Evolutionary conservation across 2,797 vertebrate species (phyloP), one percentile per base, ranked within the genome.

Genomic region (Denticeps clupeoides): DNA sequence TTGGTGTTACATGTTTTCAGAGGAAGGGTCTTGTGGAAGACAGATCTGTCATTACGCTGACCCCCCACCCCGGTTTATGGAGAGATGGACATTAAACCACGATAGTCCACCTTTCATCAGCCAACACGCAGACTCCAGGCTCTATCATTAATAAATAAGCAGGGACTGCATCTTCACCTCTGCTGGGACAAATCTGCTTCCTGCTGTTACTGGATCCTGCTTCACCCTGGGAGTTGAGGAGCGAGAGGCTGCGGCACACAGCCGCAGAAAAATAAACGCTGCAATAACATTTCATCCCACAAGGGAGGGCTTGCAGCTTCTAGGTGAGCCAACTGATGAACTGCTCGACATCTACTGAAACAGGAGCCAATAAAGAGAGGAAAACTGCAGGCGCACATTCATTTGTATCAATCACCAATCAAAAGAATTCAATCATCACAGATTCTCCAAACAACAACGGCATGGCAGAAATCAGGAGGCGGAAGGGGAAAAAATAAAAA

Each of bases 201-300:
- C 48, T 15, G 10, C 60, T 41, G 47, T 31, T 51, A 47, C 56
- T 28, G 26, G 54, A 67, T 77, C 54, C 55, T 60, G 68, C 67
- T 82, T 74, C 65, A 79, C 71, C 73, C 73, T 69, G 48, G 68
- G 45, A 46, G 54, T n/a, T n/a, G n/a, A n/a, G n/a, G n/a, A n/a
- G n/a, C n/a, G n/a, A n/a, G n/a, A n/a, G n/a, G n/a, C n/a, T n/a
- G n/a, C n/a, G n/a, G n/a, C n/a, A n/a, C n/a, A n/a, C n/a, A n/a
- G n/a, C n/a, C n/a, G n/a, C n/a, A n/a, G n/a, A n/a, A n/a, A n/a
- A n/a, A n/a, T n/a, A n/a, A n/a, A n/a, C n/a, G n/a, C n/a, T n/a
- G n/a, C n/a, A n/a, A n/a, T n/a, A n/a, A n/a, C n/a, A n/a, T n/a
- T n/a, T n/a, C n/a, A n/a, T n/a, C n/a, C n/a, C n/a, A n/a, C n/a